These are phyloP conservation scores for Tachysurus fulvidraco DNA, from an alignment of 2,113 vertebrate species.

Conservation along the genomic window DNA sequence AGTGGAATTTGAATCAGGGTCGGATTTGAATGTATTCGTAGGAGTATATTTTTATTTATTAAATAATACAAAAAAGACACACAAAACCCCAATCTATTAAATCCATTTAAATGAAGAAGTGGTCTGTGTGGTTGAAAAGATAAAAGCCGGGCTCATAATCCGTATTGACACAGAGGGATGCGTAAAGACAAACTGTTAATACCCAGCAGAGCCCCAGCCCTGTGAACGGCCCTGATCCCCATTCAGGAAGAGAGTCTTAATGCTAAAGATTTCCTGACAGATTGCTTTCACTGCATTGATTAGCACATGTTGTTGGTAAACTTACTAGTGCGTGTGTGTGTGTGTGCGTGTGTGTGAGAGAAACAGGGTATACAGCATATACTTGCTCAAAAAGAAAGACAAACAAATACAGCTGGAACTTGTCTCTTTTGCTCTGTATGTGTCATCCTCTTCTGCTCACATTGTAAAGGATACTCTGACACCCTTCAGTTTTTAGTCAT, in stretches of 20 bases:
- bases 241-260: constrained; percentile 70
- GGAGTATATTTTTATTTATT: constrained; percentile 70
- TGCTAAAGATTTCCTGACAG: constrained; percentile 80
- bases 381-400: constrained; percentile 60
- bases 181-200: constrained; percentile 73
- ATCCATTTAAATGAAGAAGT: constrained; percentile 77
- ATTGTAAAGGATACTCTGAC: constrained; percentile 60
- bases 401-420: constrained; percentile 63
- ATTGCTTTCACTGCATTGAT: constrained; percentile 78
- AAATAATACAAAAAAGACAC: constrained; percentile 59
- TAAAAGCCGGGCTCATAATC: constrained; percentile 78
- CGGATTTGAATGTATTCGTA: constrained; percentile 79
- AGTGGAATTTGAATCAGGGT: constrained; percentile 71
- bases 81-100: constrained; percentile 62
- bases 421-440: constrained; percentile 49
- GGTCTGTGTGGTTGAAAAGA: constrained; percentile 76
- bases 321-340: constrained; percentile 58
- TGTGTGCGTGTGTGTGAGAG: constrained; percentile 49
- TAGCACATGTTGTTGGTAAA: constrained; percentile 68
- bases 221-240: constrained; percentile 69
- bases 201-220: constrained; percentile 69
- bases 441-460: constrained; percentile 61
- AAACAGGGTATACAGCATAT: constrained; percentile 48
- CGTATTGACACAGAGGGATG: constrained; percentile 78
- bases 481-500: constrained; percentile 53